Percentiles rank a stretch among this genome's conserved stretches.
phyloP scores from a whole-genome alignment of 2,888 invertebrate genomes.

The Tethea ocularis region DNA sequence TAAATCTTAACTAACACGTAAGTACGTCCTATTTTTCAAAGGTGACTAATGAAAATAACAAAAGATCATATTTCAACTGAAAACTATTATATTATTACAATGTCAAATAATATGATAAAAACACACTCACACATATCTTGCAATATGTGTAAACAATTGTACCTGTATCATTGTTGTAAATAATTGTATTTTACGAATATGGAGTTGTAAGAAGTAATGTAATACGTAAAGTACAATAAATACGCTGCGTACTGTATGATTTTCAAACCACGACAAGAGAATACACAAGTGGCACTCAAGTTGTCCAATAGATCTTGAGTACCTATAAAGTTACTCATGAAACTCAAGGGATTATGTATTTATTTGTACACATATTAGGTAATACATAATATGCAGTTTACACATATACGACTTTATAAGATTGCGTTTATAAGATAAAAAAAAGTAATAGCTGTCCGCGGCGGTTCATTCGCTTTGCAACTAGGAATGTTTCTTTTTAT shows the following conservation, averaged over 20 bases:
- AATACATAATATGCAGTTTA: too few relatives aligned
- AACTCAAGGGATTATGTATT: too few relatives aligned
- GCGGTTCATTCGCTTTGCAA: too few relatives aligned
- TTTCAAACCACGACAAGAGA: background rate
- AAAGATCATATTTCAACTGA: background rate
- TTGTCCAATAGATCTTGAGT: background rate
- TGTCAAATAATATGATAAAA: background rate
- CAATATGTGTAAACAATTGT: slow-evolving; percentile 1
- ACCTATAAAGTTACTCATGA: too few relatives aligned
- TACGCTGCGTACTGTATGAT: background rate
- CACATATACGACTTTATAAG: too few relatives aligned
- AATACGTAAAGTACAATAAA: background rate
- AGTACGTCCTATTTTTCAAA: too few relatives aligned
- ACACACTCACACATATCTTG: background rate
- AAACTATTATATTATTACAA: background rate
- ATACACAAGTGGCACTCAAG: background rate
- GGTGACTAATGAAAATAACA: background rate
- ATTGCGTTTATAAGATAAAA: too few relatives aligned
- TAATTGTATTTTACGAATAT: background rate
- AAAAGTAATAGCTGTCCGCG: too few relatives aligned
- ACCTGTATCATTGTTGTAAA: too few relatives aligned
- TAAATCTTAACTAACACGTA: too few relatives aligned
- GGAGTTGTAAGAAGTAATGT: background rate
- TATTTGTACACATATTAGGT: too few relatives aligned
- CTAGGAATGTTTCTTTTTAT: too few relatives aligned